phyloP scores from a whole-genome alignment of 2,797 vertebrate genomes.

The Paguma larvata region DNA sequence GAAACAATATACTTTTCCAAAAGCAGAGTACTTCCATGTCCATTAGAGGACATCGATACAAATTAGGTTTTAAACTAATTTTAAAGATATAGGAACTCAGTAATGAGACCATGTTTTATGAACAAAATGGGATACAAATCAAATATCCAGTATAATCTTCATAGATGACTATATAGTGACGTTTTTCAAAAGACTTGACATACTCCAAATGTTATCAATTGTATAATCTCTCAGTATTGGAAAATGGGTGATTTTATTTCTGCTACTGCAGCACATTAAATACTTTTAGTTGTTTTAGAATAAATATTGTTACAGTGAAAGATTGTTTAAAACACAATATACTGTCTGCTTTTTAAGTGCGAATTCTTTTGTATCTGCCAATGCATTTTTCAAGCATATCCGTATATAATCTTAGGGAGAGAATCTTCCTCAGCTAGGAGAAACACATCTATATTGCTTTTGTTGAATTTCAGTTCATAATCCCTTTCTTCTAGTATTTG shows the following conservation, averaged over 20 bases:
- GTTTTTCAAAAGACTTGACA: background rate
- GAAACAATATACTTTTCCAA: background rate
- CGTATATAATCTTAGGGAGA: background rate
- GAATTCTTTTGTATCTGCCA: constrained; percentile 26
- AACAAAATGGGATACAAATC: constrained; percentile 51
- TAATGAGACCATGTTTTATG: background rate
- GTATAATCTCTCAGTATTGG: background rate
- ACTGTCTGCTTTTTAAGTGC: background rate
- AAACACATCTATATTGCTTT: constrained; percentile 43
- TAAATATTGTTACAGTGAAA: constrained; percentile 23
- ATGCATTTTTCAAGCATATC: constrained; percentile 57
- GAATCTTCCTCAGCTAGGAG: background rate
- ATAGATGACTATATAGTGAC: background rate
- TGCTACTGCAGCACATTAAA: background rate
- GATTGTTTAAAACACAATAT: constrained; percentile 40
- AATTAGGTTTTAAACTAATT: constrained; percentile 59
- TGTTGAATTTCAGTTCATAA: constrained; percentile 1
- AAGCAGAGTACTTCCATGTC: background rate
- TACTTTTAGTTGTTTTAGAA: background rate
- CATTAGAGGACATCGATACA: constrained; percentile 39
- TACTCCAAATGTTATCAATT: background rate
- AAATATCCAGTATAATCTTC: background rate
- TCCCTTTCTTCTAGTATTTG: background rate
- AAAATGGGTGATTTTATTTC: background rate
- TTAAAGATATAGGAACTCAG: constrained; percentile 10